Percentiles rank a stretch among this genome's conserved stretches.
Conservation (phyloP, 2,797 vertebrate species). For the Setipinna tenuifilis region DNA sequence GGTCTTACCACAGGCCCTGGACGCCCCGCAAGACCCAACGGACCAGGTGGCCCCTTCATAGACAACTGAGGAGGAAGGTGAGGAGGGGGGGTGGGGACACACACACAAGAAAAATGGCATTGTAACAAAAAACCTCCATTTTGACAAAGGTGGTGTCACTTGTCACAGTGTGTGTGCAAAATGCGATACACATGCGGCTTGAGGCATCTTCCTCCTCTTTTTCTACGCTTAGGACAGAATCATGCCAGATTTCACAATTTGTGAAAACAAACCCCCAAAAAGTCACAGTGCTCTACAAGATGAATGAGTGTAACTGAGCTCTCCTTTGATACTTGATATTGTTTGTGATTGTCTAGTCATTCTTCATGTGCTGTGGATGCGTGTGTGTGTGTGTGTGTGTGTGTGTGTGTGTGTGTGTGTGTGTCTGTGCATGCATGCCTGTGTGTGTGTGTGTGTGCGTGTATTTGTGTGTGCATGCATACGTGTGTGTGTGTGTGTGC, state of each 20-base stretch:
- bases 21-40: slow-evolving; percentile 83
- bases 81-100: background rate
- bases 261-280: background rate
- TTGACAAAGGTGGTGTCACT: background rate
- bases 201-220: background rate
- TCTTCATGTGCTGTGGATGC: background rate
- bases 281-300: background rate
- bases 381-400: background rate
- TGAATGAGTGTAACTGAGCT: slow-evolving; percentile 2
- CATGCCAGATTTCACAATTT: slow-evolving; percentile 1
- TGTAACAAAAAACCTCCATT: background rate
- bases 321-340: slow-evolving; percentile 17
- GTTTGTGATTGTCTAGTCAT: background rate
- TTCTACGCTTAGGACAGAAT: background rate
- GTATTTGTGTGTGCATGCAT: no score
- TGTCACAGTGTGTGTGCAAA: background rate
- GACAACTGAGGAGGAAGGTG: slow-evolving; percentile 74
- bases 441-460: background rate
- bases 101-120: slow-evolving; percentile 32
- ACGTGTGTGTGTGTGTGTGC: no score
- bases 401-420: background rate
- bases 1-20: slow-evolving; percentile 84
- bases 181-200: background rate
- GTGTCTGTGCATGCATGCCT: background rate
- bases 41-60: slow-evolving; percentile 86